Percentiles rank a stretch among this genome's conserved stretches.
phyloP scores from a whole-genome alignment of 2,113 vertebrate genomes.

The Pituophis catenifer region DNA sequence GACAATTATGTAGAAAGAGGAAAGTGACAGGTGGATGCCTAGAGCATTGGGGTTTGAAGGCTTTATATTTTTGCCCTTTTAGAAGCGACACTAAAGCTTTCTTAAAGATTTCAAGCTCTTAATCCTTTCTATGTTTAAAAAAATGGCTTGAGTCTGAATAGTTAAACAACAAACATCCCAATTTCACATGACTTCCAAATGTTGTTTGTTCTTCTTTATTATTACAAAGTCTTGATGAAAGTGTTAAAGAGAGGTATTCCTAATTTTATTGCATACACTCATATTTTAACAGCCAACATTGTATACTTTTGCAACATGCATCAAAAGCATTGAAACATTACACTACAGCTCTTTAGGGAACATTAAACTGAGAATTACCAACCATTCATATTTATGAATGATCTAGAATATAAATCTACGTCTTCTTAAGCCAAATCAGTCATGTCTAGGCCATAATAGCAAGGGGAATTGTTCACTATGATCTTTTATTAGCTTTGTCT shows the following conservation, averaged over 20 bases:
- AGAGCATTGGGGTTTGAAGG: not conserved
- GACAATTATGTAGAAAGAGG: conserved; percentile 41
- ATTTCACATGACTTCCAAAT: not conserved
- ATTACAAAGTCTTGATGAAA: not conserved
- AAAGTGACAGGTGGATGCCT: conserved; percentile 46
- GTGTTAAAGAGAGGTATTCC: not conserved
- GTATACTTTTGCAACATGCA: not conserved
- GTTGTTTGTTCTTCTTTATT: not conserved
- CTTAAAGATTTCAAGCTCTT: not conserved
- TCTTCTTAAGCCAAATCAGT: not conserved
- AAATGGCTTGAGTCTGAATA: not conserved
- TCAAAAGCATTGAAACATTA: not conserved
- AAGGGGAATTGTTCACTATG: not conserved
- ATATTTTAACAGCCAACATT: not conserved
- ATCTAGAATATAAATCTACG: not conserved
- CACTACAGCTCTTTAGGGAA: not conserved
- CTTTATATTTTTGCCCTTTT: not conserved
- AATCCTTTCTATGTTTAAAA: not conserved
- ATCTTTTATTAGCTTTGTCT: not conserved
- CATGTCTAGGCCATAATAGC: not conserved
- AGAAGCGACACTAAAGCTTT: not conserved
- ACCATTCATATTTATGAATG: not conserved
- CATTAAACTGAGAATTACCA: not conserved
- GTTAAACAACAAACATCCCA: not conserved
- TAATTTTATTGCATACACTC: not conserved